phyloP scores from a whole-genome alignment of 1,140 invertebrate genomes.

The Drosophila lacertosa region DNA sequence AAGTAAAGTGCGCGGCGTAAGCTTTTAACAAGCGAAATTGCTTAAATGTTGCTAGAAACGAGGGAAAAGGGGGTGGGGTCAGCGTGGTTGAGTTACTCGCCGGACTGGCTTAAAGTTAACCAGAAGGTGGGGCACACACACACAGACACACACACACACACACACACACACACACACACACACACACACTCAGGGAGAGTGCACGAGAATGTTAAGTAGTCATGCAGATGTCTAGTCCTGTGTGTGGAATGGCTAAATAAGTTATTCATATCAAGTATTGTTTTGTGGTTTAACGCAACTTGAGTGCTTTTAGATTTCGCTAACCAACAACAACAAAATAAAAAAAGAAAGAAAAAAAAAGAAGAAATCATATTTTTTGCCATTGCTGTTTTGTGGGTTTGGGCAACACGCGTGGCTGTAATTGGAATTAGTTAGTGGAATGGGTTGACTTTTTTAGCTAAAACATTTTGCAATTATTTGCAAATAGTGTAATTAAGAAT shows the following conservation, averaged over 20 bases:
- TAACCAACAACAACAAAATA: neutral
- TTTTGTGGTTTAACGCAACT: constrained; percentile 48
- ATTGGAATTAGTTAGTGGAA: too few species aligned
- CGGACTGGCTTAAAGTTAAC: constrained; percentile 37
- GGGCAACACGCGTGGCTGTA: too few species aligned
- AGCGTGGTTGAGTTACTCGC: constrained; percentile 26
- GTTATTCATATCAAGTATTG: constrained; percentile 55
- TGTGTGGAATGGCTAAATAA: constrained; percentile 40
- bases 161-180: too few species aligned
- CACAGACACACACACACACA: too few species aligned
- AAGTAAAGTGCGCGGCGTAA: constrained; percentile 75
- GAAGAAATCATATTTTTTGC: too few species aligned
- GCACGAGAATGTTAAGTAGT: constrained; percentile 49
- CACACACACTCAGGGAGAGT: too few species aligned
- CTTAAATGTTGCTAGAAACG: constrained; percentile 59
- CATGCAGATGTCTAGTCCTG: constrained; percentile 43
- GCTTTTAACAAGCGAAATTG: constrained; percentile 77
- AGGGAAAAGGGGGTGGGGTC: neutral
- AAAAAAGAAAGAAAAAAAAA: neutral
- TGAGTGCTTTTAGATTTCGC: constrained; percentile 38
- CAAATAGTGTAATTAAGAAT: too few species aligned
- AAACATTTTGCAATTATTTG: too few species aligned
- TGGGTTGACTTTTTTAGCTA: too few species aligned
- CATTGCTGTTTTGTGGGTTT: too few species aligned
- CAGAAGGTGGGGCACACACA: constrained; percentile 21